These are phyloP conservation scores for Agapornis roseicollis DNA, from an alignment of 2,113 vertebrate species.

Conservation along the genomic window DNA sequence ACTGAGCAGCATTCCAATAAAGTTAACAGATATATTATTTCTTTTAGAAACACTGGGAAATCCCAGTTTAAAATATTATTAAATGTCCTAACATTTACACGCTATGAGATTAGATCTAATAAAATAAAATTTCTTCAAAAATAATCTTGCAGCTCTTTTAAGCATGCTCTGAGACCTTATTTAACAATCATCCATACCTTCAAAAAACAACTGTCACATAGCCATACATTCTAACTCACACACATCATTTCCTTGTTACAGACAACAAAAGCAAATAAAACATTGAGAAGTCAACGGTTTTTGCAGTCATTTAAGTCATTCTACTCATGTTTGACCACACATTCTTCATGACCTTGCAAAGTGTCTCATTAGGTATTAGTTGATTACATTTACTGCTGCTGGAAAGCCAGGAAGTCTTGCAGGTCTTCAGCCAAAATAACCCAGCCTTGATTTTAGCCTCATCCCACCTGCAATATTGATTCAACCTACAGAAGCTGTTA, in stretches of 20 bases:
- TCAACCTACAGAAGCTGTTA: constrained; percentile 59
- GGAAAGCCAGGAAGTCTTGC: constrained; percentile 57
- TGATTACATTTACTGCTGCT: not conserved
- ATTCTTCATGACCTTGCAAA: constrained; percentile 39
- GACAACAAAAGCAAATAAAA: constrained; percentile 66
- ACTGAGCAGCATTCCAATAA: constrained; percentile 91
- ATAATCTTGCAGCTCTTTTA: constrained; percentile 96
- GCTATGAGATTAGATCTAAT: constrained; percentile 96
- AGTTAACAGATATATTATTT: constrained; percentile 93
- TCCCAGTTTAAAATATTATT: constrained; percentile 93
- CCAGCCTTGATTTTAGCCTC: constrained; percentile 76
- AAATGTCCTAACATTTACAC: constrained; percentile 98
- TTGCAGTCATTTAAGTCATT: constrained; percentile 41
- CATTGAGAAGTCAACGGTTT: constrained; percentile 63
- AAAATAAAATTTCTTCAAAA: constrained; percentile 99
- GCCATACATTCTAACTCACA: constrained; percentile 70
- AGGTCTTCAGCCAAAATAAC: constrained; percentile 80
- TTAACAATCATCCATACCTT: constrained; percentile 76
- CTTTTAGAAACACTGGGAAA: constrained; percentile 86
- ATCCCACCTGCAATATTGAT: constrained; percentile 65
- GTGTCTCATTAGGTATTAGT: not conserved
- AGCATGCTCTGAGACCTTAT: constrained; percentile 86
- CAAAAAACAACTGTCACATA: constrained; percentile 73
- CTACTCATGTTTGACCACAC: constrained; percentile 7
- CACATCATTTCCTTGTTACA: constrained; percentile 58